Percentiles rank a stretch among this genome's conserved stretches.
These are phyloP conservation scores for Petrophora chlorosata DNA, from an alignment of 2,888 invertebrate species.

Conservation along the genomic window DNA sequence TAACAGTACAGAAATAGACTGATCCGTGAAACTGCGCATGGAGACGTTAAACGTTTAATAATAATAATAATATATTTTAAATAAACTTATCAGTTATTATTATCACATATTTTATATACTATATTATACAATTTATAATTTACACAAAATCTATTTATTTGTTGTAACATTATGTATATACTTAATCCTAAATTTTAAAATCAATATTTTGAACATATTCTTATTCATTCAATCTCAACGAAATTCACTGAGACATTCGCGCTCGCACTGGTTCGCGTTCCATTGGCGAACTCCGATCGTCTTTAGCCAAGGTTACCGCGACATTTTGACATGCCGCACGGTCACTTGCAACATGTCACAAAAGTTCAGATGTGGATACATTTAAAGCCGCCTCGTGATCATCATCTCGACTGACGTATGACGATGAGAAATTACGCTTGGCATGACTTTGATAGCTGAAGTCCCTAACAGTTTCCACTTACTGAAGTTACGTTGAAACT, in stretches of 20 bases:
- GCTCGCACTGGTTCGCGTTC: not conserved
- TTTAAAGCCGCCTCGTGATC: constrained; percentile 24
- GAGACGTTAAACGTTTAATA: too few relatives aligned
- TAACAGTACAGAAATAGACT: too few relatives aligned
- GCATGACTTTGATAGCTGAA: not conserved
- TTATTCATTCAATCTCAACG: not conserved
- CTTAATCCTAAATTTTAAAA: not conserved
- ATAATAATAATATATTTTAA: too few relatives aligned
- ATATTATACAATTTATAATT: not conserved
- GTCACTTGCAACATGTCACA: constrained; percentile 28
- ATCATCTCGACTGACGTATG: constrained; percentile 10
- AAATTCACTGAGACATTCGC: constrained; percentile 3
- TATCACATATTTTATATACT: not conserved
- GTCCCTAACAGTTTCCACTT: not conserved
- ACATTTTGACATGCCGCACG: constrained; percentile 29
- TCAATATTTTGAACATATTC: not conserved
- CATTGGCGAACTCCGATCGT: constrained; percentile 9
- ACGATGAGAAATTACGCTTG: constrained; percentile 10
- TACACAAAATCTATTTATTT: not conserved
- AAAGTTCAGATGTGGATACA: constrained; percentile 22
- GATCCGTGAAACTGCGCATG: too few relatives aligned
- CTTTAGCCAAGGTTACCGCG: constrained; percentile 26
- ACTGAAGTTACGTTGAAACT: too few relatives aligned
- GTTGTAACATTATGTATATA: not conserved
- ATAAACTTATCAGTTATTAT: too few relatives aligned